Evolutionary conservation across 2,888 invertebrate genomes (phyloP), one percentile per base, ranked within the genome.

Genomic region (Eupelmus urozonus): DNA sequence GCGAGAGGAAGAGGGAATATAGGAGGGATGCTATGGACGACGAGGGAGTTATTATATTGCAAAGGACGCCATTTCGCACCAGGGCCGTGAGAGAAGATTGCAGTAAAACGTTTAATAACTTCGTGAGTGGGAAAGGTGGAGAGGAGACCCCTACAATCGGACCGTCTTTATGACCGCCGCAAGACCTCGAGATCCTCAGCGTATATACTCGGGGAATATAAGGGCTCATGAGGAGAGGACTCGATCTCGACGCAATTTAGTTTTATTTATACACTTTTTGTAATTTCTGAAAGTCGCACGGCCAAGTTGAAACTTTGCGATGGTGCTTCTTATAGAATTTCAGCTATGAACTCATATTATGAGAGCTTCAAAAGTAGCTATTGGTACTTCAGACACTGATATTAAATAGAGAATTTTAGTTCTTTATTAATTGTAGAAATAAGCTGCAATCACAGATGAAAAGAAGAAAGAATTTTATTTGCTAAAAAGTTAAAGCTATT

Each of bases 61-160:
- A 29, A 65, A 51, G 65, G 49, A 65, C 27, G 65, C 29, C 51
- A 25, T 65, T 51, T 65, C 29, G 51, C 51, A 25, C 45, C 51
- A 40, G 57, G 27, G 20, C 20, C 16, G 20, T 11, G 16, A 40
- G 76, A 73, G 76, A 81, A 81, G 79, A 78, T 79, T 60, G 81
- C 81, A 82, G 82, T 83, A 82, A 83, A 83, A 81, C 80, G 80
- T 83, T 82, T 82, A 82, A 83, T 84, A 83, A 83, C 83, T 78
- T 82, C 79, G 78, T 81, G 80, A 80, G 81, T 79, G 74, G 7
- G 7, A 49, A 49, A 49, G 49, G 13, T 4, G n/a, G n/a, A 49
- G 29, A 66, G 29, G 67, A 23, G 29, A 29, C 70, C 70, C 70
- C 60, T 25, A 25, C 70, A 60, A 71, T 71, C 34, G 55, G 60